phyloP scores from a whole-genome alignment of 2,888 invertebrate species.

The Rhaphigaster nebulosa region DNA sequence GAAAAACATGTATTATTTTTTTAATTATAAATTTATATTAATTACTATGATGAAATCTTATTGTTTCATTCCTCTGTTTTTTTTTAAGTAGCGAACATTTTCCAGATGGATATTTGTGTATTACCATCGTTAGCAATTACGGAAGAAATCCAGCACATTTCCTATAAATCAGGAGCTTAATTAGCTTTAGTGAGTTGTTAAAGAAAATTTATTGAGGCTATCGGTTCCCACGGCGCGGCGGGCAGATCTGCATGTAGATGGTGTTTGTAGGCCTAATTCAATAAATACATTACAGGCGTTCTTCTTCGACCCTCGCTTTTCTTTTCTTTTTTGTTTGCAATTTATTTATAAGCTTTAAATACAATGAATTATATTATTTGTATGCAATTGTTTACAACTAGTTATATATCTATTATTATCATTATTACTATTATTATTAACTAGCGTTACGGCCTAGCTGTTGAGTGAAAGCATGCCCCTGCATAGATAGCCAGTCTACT shows the following conservation, averaged over 20 bases:
- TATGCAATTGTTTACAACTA: not conserved
- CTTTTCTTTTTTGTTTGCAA: not conserved
- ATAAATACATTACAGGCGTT: not conserved
- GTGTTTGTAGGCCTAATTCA: not conserved
- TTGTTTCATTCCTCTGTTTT: not conserved
- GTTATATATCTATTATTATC: too few species aligned
- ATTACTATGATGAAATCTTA: not conserved
- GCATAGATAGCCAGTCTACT: too few species aligned
- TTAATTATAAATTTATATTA: too few species aligned
- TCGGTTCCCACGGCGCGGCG: constrained; percentile 21
- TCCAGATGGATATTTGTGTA: not conserved
- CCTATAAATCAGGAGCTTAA: constrained; percentile 20
- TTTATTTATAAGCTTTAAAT: not conserved
- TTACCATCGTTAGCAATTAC: not conserved
- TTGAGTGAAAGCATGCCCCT: too few species aligned
- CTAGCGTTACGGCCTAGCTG: too few species aligned
- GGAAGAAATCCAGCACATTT: not conserved
- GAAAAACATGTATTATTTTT: too few species aligned
- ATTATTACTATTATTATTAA: too few species aligned
- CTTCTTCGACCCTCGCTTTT: not conserved
- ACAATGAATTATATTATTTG: not conserved
- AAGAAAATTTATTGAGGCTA: constrained; percentile 17
- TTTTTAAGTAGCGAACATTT: not conserved
- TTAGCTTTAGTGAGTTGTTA: constrained; percentile 38
- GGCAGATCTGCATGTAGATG: constrained; percentile 19